phyloP scores from a whole-genome alignment of 2,888 invertebrate species.

The Suillia variegata region DNA sequence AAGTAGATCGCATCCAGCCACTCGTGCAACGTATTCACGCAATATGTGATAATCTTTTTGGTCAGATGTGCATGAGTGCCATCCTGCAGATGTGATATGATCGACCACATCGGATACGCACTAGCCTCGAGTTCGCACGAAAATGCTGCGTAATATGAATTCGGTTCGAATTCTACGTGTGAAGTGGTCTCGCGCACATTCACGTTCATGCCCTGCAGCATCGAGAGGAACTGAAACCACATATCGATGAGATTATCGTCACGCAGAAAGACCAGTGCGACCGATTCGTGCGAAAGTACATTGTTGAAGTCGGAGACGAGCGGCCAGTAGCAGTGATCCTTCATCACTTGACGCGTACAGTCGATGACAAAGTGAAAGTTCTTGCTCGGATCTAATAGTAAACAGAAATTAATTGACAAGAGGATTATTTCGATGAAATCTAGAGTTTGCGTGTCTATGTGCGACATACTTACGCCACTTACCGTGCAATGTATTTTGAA shows the following conservation, averaged over 20 bases:
- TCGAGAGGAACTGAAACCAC: conserved; percentile 94
- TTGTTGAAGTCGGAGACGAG: conserved; percentile 96
- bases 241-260: conserved; percentile 88
- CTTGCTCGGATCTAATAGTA: conserved; percentile 68
- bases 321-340: conserved; percentile 98
- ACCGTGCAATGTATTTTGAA: conserved; percentile 86
- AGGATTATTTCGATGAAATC: not conserved
- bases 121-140: conserved; percentile 96
- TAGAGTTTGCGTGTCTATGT: not conserved
- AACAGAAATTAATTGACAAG: conserved; percentile 17
- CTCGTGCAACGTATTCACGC: conserved; percentile 78
- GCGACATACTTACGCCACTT: conserved; percentile 40
- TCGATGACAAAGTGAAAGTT: conserved; percentile 92
- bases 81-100: conserved; percentile 85
- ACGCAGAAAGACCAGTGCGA: conserved; percentile 86
- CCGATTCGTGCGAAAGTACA: conserved; percentile 89
- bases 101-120: conserved; percentile 97
- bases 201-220: conserved; percentile 98
- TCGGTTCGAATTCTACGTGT: conserved; percentile 96
- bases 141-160: conserved; percentile 96
- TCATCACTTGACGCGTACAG: conserved; percentile 90
- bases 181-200: conserved; percentile 88
- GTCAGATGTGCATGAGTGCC: conserved; percentile 76
- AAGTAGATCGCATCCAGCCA: conserved; percentile 89
- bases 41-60: conserved; percentile 75